Evolutionary conservation across 2,888 invertebrate species (phyloP).

Genomic region (Petrolisthes manimaculis): DNA sequence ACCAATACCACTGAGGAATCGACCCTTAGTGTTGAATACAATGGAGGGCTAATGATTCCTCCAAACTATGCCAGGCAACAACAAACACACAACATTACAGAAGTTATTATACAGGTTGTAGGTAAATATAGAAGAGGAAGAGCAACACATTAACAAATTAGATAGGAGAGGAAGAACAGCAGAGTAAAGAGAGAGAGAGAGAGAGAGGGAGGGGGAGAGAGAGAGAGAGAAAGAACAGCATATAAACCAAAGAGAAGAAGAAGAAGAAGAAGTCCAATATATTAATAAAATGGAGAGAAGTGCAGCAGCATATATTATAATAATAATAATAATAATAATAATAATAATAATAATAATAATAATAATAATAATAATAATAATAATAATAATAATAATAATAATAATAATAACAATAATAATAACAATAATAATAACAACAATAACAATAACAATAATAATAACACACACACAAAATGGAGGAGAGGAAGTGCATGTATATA

Average conservation of each 20-base stretch:
- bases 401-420: background rate
- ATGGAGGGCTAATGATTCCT: too few species aligned
- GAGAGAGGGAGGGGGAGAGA: background rate
- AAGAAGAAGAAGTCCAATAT: too few species aligned
- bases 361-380: conserved; percentile 3
- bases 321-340: background rate
- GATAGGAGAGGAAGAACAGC: background rate
- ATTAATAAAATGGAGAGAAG: background rate
- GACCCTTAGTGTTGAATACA: too few species aligned
- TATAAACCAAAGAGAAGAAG: background rate
- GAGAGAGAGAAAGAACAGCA: background rate
- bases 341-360: conserved; percentile 1
- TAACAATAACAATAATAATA: too few species aligned
- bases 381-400: conserved; percentile 1
- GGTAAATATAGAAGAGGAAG: too few species aligned
- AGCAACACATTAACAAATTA: background rate
- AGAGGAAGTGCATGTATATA: too few species aligned
- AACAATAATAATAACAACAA: background rate
- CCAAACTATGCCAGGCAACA: too few species aligned
- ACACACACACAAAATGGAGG: too few species aligned
- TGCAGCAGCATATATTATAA: background rate
- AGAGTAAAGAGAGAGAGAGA: background rate
- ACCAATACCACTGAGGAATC: too few species aligned
- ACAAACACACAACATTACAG: too few species aligned
- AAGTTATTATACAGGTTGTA: too few species aligned